Evolutionary conservation across 2,113 vertebrate species (phyloP), one percentile per base, ranked within the genome.

Genomic region (Pitta sordida): DNA sequence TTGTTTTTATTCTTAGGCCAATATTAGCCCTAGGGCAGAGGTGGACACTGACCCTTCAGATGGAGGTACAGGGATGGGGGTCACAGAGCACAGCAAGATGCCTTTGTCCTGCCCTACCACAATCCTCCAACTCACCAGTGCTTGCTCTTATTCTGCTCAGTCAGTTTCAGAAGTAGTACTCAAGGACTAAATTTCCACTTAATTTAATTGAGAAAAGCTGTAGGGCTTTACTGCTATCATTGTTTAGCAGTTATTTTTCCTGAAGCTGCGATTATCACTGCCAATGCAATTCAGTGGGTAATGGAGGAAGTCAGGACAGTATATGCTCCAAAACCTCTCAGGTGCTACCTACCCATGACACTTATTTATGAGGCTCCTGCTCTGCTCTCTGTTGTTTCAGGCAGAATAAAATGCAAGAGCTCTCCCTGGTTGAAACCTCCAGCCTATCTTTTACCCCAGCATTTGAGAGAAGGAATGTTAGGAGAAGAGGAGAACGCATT

Each of bases 201-300:
- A 27, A 88, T 53, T 60, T 75, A 94, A 91, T 62, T 77, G 82
- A 91, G 93, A 64, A 81, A 73, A 70, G 77, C 84, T 88, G 83
- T 60, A 83, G 79, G 86, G 88, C 79, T 92, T 86, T 69, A 20
- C 63, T 63, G 83, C 59, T 86, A 58, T 90, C 86, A 36, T 62
- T 94, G 81, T 81, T 95, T 89, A 94, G 90, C 92, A 84, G 92
- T 49, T 89, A 53, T 84, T 91, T 86, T 84, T 78, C 84, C 92
- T 91, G 69, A 87, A 94, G 92, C 90, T 89, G 92, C 77, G 93
- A 86, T 95, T 95, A 95, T 86, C 59, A 14, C 73, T 83, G 83
- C 63, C 80, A 65, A 18, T 78, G 84, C 90, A 53, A 70, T 89
- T 91, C 87, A 37, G 69, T 7, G 94, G 81, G 59, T 89, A 86